These are phyloP conservation scores for Triplophysa yarkandensis DNA, from an alignment of 2,797 vertebrate genomes.

Conservation along the genomic window DNA sequence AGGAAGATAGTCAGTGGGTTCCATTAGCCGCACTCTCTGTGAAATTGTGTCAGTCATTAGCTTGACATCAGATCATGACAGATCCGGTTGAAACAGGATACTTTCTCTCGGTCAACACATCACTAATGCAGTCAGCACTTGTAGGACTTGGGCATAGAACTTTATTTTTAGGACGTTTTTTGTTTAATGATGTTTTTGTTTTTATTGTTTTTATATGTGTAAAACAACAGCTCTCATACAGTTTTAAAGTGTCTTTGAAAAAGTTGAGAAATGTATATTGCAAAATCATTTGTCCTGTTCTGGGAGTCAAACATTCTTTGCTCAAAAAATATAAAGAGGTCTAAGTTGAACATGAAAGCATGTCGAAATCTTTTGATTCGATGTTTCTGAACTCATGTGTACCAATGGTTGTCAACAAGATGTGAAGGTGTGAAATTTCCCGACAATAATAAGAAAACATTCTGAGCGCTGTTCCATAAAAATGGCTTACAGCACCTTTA, in stretches of 20 bases:
- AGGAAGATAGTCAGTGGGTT: slow-evolving; percentile 24
- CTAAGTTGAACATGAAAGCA: neutral
- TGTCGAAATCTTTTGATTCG: neutral
- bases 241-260: slow-evolving; percentile 8
- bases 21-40: slow-evolving; percentile 31
- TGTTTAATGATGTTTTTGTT: neutral
- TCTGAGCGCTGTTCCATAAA: neutral
- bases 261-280: slow-evolving; percentile 23
- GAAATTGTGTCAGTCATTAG: slow-evolving; percentile 45
- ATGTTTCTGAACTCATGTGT: neutral
- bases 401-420: neutral
- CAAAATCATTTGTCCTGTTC: slow-evolving; percentile 22
- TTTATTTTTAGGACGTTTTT: neutral
- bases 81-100: slow-evolving; percentile 16
- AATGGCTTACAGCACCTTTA: neutral
- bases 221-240: neutral
- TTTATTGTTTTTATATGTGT: neutral
- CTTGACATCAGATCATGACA: slow-evolving; percentile 27
- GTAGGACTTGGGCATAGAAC: slow-evolving; percentile 16
- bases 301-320: no score
- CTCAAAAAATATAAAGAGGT: neutral
- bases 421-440: neutral
- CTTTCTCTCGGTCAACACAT: slow-evolving; percentile 28
- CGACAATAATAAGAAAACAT: neutral
- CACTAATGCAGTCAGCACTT: slow-evolving; percentile 27